Conservation (phyloP, 2,113 vertebrate genomes). For the Ploceus nigricollis region DNA sequence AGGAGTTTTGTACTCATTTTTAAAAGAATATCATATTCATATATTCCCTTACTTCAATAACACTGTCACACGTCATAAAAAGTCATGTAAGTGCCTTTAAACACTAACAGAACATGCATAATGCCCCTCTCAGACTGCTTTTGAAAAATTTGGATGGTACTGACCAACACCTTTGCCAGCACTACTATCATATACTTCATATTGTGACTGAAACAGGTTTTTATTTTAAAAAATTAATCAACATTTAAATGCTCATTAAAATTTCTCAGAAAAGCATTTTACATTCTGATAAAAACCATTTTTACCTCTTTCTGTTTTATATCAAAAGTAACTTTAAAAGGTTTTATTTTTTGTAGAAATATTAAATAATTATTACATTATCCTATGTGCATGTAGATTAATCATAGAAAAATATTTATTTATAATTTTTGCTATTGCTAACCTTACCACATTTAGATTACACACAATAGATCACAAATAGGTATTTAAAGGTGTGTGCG, state of each 20-base stretch:
- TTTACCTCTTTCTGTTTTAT: background rate
- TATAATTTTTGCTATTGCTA: background rate
- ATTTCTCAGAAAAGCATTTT: background rate
- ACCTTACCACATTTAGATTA: background rate
- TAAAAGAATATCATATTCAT: background rate
- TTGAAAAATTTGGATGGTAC: background rate
- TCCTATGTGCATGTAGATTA: background rate
- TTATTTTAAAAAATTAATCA: background rate
- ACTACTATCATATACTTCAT: background rate
- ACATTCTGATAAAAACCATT: background rate
- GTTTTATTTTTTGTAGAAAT: background rate
- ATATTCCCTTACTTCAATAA: background rate
- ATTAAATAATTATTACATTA: background rate
- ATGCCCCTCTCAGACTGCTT: background rate
- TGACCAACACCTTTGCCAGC: background rate
- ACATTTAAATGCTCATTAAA: background rate
- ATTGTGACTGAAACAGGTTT: background rate
- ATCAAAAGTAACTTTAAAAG: background rate
- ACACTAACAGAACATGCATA: background rate
- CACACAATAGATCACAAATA: background rate
- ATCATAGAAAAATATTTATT: background rate
- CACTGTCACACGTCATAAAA: background rate
- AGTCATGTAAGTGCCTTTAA: background rate
- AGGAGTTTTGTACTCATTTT: background rate
- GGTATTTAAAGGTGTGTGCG: background rate